These are phyloP conservation scores for Lagria hirta DNA, from an alignment of 2,888 invertebrate genomes.

Conservation along the genomic window DNA sequence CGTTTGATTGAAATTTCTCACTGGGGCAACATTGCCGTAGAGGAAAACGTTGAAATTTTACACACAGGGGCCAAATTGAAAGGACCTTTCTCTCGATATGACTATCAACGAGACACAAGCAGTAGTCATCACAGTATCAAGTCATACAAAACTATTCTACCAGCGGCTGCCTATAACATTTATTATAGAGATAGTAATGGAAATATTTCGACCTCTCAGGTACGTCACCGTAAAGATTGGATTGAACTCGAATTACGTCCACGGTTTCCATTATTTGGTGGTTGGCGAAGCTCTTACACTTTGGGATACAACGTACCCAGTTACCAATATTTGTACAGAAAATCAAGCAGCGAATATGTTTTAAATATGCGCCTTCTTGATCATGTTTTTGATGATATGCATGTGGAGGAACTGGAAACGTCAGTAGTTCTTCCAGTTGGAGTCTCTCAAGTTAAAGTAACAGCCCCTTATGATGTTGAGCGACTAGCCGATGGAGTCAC, in stretches of 20 bases:
- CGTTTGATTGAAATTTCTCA: constrained; percentile 94
- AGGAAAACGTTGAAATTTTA: constrained; percentile 87
- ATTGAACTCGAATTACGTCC: constrained; percentile 96
- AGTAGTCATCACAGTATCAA: constrained; percentile 88
- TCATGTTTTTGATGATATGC: constrained; percentile 96
- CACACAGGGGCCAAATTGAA: constrained; percentile 93
- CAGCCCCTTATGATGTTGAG: constrained; percentile 78
- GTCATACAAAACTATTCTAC: constrained; percentile 82
- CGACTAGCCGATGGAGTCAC: constrained; percentile 75
- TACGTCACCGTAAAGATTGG: constrained; percentile 83
- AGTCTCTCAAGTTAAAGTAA: constrained; percentile 75
- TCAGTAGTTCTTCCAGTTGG: constrained; percentile 95
- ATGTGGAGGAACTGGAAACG: constrained; percentile 84
- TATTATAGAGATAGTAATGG: constrained; percentile 99
- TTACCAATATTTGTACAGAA: constrained; percentile 89
- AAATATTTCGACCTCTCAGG: constrained; percentile 97
- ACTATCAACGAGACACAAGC: constrained; percentile 91
- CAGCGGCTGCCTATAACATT: constrained; percentile 89
- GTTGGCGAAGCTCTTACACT: constrained; percentile 97
- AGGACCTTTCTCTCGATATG: constrained; percentile 94
- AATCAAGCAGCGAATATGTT: constrained; percentile 71
- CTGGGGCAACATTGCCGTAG: constrained; percentile 98
- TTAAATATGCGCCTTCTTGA: constrained; percentile 94
- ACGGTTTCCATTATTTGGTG: constrained; percentile 96
- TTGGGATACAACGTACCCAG: constrained; percentile 93